Evolutionary conservation across 2,797 vertebrate genomes (phyloP).

Genomic region (Microtus californicus): DNA sequence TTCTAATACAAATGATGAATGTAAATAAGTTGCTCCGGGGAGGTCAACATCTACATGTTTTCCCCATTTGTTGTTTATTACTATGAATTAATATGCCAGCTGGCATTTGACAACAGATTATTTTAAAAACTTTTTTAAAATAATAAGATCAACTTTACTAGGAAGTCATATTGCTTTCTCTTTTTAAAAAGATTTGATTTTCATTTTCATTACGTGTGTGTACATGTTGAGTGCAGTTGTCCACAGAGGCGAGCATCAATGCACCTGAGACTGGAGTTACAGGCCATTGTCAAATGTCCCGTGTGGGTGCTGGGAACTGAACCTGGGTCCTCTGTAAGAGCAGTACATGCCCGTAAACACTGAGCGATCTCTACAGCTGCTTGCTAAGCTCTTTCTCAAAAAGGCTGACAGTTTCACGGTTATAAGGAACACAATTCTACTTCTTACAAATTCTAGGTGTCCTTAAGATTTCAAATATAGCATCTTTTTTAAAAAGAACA

Average conservation of each 20-base stretch:
- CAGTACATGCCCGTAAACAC: too few relatives aligned
- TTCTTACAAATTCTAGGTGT: slow-evolving; percentile 15
- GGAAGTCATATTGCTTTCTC: slow-evolving; percentile 6
- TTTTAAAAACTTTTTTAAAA: neutral
- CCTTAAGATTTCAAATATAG: slow-evolving; percentile 26
- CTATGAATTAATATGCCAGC: neutral
- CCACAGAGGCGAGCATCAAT: neutral
- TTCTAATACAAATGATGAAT: slow-evolving; percentile 23
- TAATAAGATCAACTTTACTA: slow-evolving; percentile 9
- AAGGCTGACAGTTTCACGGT: neutral
- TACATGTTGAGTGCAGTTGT: neutral
- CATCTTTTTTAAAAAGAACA: neutral
- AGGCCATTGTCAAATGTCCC: neutral
- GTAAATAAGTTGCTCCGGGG: neutral
- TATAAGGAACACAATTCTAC: neutral
- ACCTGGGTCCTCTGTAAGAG: neutral
- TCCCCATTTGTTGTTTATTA: slow-evolving; percentile 32
- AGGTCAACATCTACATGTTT: slow-evolving; percentile 27
- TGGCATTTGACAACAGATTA: neutral
- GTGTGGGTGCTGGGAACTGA: neutral
- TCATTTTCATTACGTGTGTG: neutral
- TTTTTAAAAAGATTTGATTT: neutral
- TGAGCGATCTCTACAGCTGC: neutral
- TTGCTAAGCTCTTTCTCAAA: neutral
- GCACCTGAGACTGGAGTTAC: neutral